A percentile compares a stretch with the other conserved stretches of the same genome.
These are phyloP conservation scores for Eriosoma lanigerum DNA, from an alignment of 1,140 invertebrate species.

Conservation along the genomic window DNA sequence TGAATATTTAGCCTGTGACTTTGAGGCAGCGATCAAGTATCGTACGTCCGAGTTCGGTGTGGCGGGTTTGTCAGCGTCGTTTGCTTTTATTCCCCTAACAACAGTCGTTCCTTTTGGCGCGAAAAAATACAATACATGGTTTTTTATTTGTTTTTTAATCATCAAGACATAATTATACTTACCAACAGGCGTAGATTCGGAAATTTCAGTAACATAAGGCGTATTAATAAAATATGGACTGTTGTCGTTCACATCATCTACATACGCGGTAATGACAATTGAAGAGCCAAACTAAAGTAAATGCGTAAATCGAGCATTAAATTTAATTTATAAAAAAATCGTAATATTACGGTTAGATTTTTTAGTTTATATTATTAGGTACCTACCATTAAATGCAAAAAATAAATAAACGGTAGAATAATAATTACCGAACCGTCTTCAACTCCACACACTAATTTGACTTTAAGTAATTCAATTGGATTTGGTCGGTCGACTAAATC, in stretches of 20 bases:
- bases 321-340: no score
- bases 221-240: slow-evolving; percentile 71
- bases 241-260: slow-evolving; percentile 83
- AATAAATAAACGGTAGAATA: background rate
- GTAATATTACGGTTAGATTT: no score
- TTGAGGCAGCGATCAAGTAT: slow-evolving; percentile 76
- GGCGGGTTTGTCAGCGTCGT: slow-evolving; percentile 81
- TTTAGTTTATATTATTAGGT: no score
- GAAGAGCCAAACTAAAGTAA: slow-evolving; percentile 10
- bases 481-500: slow-evolving; percentile 71
- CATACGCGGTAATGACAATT: slow-evolving; percentile 80
- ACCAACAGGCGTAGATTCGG: slow-evolving; percentile 77
- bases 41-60: slow-evolving; percentile 87
- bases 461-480: slow-evolving; percentile 80
- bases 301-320: no score
- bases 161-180: no score
- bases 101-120: slow-evolving; percentile 69
- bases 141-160: no score
- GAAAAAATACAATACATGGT: background rate
- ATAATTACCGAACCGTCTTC: slow-evolving; percentile 63
- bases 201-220: slow-evolving; percentile 75
- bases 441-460: slow-evolving; percentile 68
- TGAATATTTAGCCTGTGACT: slow-evolving; percentile 73
- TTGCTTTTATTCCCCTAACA: slow-evolving; percentile 76
- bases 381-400: no score